Percentiles rank a stretch among this genome's conserved stretches.
Conservation (phyloP, 2,888 invertebrate genomes). For the Agrotis ipsilon region DNA sequence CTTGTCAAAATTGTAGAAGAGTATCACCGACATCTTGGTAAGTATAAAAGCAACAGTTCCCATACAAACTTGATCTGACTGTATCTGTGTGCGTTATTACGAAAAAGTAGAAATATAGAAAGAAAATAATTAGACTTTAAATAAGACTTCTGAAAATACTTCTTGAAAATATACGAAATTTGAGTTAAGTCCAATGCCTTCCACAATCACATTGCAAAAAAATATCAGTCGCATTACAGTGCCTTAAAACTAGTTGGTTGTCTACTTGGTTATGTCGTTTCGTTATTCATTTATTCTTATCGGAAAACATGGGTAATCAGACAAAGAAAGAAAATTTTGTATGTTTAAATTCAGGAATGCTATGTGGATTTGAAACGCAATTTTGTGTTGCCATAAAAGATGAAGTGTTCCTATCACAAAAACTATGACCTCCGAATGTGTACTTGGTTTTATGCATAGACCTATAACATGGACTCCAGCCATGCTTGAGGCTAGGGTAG, state of each 20-base stretch:
- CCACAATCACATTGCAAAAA: conserved; percentile 89
- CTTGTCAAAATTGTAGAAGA: conserved; percentile 88
- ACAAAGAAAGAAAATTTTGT: conserved; percentile 41
- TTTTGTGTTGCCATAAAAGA: conserved; percentile 22
- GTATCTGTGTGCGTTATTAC: conserved; percentile 68
- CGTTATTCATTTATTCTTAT: conserved; percentile 42
- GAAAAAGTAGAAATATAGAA: conserved; percentile 69
- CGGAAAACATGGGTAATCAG: conserved; percentile 28
- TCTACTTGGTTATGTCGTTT: background rate
- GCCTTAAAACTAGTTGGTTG: conserved; percentile 54
- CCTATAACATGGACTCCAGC: too few relatives aligned
- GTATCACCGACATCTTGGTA: conserved; percentile 90
- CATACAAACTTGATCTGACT: conserved; percentile 72
- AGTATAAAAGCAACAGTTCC: conserved; percentile 78
- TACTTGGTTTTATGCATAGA: conserved; percentile 1
- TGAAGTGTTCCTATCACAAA: conserved; percentile 13
- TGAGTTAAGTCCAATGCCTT: conserved; percentile 77
- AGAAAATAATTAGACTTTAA: conserved; percentile 72
- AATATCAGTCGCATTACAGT: conserved; percentile 71
- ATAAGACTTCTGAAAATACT: conserved; percentile 79
- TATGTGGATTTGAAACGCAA: conserved; percentile 21
- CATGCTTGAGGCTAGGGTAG: too few relatives aligned
- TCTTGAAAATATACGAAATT: conserved; percentile 77
- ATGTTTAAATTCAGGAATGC: conserved; percentile 10
- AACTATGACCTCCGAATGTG: background rate